Evolutionary conservation across 2,797 vertebrate genomes (phyloP).

Genomic region (Tolypeutes matacus): DNA sequence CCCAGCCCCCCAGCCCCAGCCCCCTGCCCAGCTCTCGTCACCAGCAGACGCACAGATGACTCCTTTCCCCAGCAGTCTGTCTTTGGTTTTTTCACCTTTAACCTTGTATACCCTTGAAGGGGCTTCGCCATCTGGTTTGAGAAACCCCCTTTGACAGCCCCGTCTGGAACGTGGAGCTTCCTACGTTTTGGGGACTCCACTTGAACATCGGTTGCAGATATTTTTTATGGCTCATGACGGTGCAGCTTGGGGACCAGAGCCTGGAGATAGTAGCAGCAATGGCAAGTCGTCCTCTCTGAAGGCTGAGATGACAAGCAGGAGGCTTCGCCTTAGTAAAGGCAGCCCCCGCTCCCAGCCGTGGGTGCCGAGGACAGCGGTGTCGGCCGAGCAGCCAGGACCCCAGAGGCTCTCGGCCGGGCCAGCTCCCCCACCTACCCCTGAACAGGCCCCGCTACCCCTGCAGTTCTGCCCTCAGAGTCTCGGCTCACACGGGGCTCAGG

Average conservation of each 20-base stretch:
- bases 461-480: neutral
- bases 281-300: fast-evolving
- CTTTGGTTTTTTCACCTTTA: neutral
- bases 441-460: neutral
- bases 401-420: no score
- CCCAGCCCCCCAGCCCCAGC: neutral
- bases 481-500: neutral
- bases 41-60: fast-evolving
- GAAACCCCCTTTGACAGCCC: neutral
- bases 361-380: neutral
- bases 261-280: neutral
- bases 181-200: neutral
- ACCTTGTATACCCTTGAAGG: no score
- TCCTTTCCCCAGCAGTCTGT: neutral
- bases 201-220: neutral
- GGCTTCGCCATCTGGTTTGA: fast-evolving
- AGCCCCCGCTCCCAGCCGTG: fast-evolving
- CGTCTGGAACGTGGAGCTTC: neutral
- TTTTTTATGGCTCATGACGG: neutral
- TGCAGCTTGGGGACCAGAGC: neutral
- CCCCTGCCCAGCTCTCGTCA: neutral
- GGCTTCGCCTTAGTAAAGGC: neutral
- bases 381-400: no score
- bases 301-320: neutral
- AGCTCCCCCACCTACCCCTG: no score